Percentiles rank a stretch among this genome's conserved stretches.
phyloP scores from a whole-genome alignment of 1,140 invertebrate genomes.

The Arion vulgaris region DNA sequence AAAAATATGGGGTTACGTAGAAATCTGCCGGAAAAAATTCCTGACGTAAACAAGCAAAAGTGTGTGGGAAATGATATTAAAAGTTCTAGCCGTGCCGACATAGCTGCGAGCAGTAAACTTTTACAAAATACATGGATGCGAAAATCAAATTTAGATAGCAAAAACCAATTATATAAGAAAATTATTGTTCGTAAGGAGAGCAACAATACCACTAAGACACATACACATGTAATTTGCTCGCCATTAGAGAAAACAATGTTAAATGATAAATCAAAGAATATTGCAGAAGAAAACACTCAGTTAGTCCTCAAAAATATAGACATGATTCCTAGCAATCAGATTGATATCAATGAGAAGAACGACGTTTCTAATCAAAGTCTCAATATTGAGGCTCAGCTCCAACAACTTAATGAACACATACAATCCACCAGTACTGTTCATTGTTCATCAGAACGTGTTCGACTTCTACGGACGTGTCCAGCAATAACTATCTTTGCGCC shows the following conservation, averaged over 20 bases:
- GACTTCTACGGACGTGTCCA: not conserved
- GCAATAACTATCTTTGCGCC: constrained; percentile 6
- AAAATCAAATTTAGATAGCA: not conserved
- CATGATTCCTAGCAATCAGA: not conserved
- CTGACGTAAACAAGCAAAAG: not conserved
- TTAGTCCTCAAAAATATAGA: not conserved
- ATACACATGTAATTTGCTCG: not conserved
- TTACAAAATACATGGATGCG: not conserved
- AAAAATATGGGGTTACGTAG: not conserved
- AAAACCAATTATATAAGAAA: not conserved
- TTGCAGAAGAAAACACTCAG: not conserved
- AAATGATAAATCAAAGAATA: not conserved
- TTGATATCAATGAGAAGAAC: not conserved
- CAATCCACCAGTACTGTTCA: not conserved
- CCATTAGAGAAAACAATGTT: not conserved
- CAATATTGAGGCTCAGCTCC: not conserved
- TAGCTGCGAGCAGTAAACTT: not conserved
- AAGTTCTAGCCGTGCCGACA: not conserved
- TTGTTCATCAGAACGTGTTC: not conserved
- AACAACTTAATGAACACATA: not conserved
- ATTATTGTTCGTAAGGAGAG: not conserved
- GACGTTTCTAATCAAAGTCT: not conserved
- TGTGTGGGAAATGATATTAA: not conserved
- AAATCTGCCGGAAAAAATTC: not conserved
- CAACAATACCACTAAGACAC: not conserved